phyloP scores from a whole-genome alignment of 30 jellyfish, hydroid and myxozoan genomes.

The Chrysaora quinquecirrha region DNA sequence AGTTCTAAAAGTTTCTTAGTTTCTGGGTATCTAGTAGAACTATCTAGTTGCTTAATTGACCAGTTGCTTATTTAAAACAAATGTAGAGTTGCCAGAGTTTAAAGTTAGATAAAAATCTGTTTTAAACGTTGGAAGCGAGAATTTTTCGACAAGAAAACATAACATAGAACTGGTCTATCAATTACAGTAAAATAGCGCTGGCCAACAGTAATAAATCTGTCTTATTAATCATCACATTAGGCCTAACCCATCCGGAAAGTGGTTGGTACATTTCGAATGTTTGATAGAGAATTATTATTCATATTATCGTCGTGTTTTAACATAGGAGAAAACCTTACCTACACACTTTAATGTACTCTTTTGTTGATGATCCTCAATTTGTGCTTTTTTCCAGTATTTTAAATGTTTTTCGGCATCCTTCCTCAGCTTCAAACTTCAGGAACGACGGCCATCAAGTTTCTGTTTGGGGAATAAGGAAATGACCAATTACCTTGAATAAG shows the following conservation, averaged over 20 bases:
- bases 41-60: no score
- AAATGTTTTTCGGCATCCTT: not conserved
- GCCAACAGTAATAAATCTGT: not conserved
- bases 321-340: not conserved
- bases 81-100: no score
- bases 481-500: not conserved
- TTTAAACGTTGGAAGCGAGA: no score
- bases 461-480: conserved; percentile 2
- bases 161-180: no score
- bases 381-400: not conserved
- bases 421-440: no score
- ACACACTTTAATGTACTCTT: not conserved
- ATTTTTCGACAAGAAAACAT: no score
- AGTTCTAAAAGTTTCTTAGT: no score
- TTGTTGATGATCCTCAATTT: not conserved
- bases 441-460: no score
- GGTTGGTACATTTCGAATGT: not conserved
- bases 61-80: no score
- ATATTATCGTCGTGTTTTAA: not conserved
- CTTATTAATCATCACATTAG: not conserved
- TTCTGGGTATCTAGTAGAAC: no score
- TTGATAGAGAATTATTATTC: not conserved
- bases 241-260: conserved; percentile 15
- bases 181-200: no score
- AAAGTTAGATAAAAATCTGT: no score